Evolutionary conservation across 2,113 vertebrate species (phyloP).

Genomic region (Dicerorhinus sumatrensis): DNA sequence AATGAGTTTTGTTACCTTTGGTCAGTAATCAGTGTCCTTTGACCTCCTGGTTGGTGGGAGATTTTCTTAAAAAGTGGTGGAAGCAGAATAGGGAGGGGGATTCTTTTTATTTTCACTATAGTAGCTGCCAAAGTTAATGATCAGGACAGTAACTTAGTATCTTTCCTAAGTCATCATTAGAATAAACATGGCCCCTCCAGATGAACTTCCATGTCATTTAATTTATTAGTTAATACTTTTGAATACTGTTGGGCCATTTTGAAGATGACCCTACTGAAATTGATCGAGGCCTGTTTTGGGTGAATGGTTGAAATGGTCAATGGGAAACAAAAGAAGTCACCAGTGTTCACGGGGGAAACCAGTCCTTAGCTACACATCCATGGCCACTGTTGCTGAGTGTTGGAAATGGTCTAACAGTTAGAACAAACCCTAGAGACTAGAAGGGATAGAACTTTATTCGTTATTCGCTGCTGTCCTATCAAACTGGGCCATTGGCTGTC

Average conservation of each 20-base stretch:
- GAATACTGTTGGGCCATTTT: background rate
- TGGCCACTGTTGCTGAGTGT: background rate
- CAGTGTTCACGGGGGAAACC: background rate
- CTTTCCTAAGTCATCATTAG: background rate
- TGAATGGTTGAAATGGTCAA: background rate
- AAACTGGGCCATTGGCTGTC: background rate
- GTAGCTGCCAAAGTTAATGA: background rate
- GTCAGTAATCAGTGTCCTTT: background rate
- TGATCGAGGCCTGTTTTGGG: background rate
- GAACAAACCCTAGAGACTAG: background rate
- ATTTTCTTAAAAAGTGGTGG: constrained; percentile 15
- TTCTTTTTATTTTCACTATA: background rate
- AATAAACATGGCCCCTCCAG: background rate
- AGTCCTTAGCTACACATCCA: background rate
- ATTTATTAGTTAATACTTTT: background rate
- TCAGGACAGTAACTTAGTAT: background rate
- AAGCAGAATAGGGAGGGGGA: background rate
- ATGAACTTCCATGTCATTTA: background rate
- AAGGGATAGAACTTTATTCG: background rate
- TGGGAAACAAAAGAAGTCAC: background rate
- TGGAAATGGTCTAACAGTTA: background rate
- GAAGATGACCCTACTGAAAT: background rate
- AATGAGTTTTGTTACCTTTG: background rate
- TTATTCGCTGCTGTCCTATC: background rate
- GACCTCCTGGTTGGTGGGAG: background rate